These are phyloP conservation scores for Octopus sinensis DNA, from an alignment of 1,140 invertebrate species.

Conservation along the genomic window DNA sequence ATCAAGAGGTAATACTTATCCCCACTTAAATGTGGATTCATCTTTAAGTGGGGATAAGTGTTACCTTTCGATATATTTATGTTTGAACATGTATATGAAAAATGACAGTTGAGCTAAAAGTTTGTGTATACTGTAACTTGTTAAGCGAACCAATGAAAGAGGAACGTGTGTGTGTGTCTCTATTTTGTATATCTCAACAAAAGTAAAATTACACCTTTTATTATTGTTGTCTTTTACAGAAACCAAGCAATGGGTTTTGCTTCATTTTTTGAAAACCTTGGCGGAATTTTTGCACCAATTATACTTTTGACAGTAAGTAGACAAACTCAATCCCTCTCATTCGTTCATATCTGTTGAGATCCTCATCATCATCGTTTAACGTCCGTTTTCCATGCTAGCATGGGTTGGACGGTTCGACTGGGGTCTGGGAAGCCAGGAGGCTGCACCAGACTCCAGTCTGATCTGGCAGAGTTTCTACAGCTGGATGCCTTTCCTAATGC, in stretches of 20 bases:
- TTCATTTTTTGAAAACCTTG: constrained; percentile 50
- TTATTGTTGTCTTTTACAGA: constrained; percentile 26
- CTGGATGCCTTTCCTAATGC: background rate
- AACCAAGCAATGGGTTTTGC: constrained; percentile 43
- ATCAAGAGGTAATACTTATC: too few relatives aligned
- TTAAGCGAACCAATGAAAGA: too few relatives aligned
- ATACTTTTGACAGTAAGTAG: constrained; percentile 45
- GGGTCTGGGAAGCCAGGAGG: background rate
- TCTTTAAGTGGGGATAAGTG: too few relatives aligned
- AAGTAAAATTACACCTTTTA: too few relatives aligned
- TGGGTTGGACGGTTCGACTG: background rate
- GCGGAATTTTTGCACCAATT: constrained; percentile 45
- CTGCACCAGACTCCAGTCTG: background rate
- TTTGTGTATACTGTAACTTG: too few relatives aligned
- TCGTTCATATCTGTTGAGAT: too few relatives aligned
- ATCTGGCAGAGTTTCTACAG: background rate
- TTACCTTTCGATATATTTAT: too few relatives aligned
- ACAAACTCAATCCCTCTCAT: background rate
- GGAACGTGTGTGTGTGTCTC: too few relatives aligned
- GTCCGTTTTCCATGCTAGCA: background rate
- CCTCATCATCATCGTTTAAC: background rate
- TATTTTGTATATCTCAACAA: too few relatives aligned
- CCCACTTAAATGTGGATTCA: too few relatives aligned
- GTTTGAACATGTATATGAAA: too few relatives aligned
- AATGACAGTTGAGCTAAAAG: too few relatives aligned